Base-by-base conservation (phyloP, 2,888 invertebrate genomes). In the Dendrolimus houi region DNA sequence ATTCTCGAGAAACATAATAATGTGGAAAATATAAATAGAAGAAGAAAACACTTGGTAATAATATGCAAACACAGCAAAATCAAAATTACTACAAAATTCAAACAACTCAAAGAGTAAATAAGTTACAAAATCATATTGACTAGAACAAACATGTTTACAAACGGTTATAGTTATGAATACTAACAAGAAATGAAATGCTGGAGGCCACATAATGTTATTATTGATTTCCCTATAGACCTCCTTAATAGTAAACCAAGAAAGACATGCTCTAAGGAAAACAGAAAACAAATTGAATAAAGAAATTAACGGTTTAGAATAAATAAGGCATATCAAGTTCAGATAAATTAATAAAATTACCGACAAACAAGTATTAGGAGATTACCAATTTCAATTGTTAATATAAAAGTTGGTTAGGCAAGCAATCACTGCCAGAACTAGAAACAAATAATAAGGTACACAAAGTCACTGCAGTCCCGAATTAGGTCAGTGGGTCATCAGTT, bases 401-500 rank as follows among this genome's bases (percentile, higher is more conserved):
- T 73, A 83, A 74, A 77, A 74, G 67, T 73, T 75, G 56, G 29
- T 60, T 54, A 57, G 70, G 75, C 67, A 70, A 71, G 75, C 75
- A 79, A 80, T 81, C 85, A 80, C 69, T 83, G 85, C 84, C 87
- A 87, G 81, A 84, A 81, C 70, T 76, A 73, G 75, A 80, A 85
- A 85, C 85, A 85, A 87, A 86, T 81, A 81, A 72, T 69, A 79
- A 79, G 81, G 79, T 78, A 80, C 64, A 77, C 75, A 77, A 72
- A 77, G 71, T 77, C 75, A 77, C 81, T 86, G 87, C 88, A 88
- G 80, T 81, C 78, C 79, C 81, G 73, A 89, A 80, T 66, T 81
- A 69, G 89, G 89, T 87, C 78, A 89, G 74, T 85, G 70, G 88
- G 89, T 81, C 87, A 84, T 81, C 79, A 80, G 77, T 79, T 76